phyloP scores from a whole-genome alignment of 2,113 vertebrate genomes.

The Gymnocephalus cernua region DNA sequence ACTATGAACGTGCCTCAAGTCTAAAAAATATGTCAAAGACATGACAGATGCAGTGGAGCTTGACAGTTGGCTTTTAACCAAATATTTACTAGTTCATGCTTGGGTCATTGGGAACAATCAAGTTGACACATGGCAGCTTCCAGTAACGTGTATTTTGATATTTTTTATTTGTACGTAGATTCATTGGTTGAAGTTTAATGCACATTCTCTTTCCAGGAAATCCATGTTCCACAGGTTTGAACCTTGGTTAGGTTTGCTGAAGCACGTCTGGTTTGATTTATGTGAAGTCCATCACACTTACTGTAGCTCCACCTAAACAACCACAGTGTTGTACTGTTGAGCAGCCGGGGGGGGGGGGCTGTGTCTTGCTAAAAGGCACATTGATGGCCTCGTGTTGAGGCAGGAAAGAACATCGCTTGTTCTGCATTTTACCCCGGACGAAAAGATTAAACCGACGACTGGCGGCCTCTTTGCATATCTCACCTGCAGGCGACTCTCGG shows the following conservation, averaged over 20 bases:
- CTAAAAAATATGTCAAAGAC: neutral
- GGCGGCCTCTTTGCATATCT: slow-evolving; percentile 39
- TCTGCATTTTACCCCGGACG: neutral
- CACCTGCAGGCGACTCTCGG: slow-evolving; percentile 42
- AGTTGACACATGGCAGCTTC: too few relatives aligned
- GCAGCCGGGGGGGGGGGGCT: neutral
- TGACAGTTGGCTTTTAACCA: neutral
- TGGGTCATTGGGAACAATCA: neutral
- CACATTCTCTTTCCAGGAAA: neutral
- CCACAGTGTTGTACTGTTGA: neutral
- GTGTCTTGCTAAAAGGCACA: slow-evolving; percentile 35
- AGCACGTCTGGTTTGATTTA: slow-evolving; percentile 8
- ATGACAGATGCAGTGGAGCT: slow-evolving; percentile 9
- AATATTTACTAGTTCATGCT: slow-evolving; percentile 2
- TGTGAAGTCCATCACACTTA: neutral
- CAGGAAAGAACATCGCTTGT: slow-evolving; percentile 14
- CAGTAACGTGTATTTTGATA: too few relatives aligned
- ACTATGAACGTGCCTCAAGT: neutral
- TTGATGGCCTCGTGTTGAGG: neutral
- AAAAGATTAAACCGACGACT: slow-evolving; percentile 1
- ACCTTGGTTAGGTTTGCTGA: neutral
- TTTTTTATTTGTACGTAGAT: too few relatives aligned
- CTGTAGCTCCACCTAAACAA: neutral
- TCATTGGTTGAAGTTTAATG: neutral
- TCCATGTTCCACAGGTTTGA: neutral